Evolutionary conservation across 2,888 invertebrate species (phyloP).

Genomic region (Nowickia ferox): DNA sequence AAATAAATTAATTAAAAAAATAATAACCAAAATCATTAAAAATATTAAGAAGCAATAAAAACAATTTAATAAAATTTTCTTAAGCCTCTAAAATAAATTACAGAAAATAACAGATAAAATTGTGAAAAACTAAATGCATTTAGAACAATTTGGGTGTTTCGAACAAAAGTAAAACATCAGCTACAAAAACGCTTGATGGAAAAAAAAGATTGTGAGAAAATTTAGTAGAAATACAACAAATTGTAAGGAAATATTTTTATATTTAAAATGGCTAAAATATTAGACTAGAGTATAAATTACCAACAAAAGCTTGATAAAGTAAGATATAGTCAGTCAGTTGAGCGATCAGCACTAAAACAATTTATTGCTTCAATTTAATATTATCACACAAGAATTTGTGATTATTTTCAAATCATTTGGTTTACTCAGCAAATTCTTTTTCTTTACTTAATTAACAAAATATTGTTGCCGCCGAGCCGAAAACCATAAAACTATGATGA

Average conservation of each 20-base stretch:
- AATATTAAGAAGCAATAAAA: slow-evolving; percentile 65
- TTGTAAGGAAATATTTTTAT: slow-evolving; percentile 56
- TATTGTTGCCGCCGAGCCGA: slow-evolving; percentile 80
- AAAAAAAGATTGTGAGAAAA: slow-evolving; percentile 14
- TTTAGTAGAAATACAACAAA: slow-evolving; percentile 16
- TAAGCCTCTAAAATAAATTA: slow-evolving; percentile 42
- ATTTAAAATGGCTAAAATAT: slow-evolving; percentile 56
- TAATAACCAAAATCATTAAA: slow-evolving; percentile 40
- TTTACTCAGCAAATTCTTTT: not conserved
- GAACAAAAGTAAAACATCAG: slow-evolving; percentile 5
- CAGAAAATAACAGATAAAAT: slow-evolving; percentile 28
- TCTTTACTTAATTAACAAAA: slow-evolving; percentile 48
- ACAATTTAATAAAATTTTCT: slow-evolving; percentile 52
- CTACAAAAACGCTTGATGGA: not conserved
- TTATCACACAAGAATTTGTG: not conserved
- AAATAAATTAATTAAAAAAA: not conserved
- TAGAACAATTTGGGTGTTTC: slow-evolving; percentile 57
- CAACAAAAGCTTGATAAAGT: slow-evolving; percentile 45
- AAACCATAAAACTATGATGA: slow-evolving; percentile 66
- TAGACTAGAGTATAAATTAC: slow-evolving; percentile 24
- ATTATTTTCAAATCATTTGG: not conserved
- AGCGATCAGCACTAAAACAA: slow-evolving; percentile 27
- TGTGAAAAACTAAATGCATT: slow-evolving; percentile 64
- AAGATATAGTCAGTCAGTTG: slow-evolving; percentile 34
- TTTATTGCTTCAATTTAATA: slow-evolving; percentile 52